Evolutionary conservation across 2,113 vertebrate genomes (phyloP).

Genomic region (Dasypus novemcinctus): DNA sequence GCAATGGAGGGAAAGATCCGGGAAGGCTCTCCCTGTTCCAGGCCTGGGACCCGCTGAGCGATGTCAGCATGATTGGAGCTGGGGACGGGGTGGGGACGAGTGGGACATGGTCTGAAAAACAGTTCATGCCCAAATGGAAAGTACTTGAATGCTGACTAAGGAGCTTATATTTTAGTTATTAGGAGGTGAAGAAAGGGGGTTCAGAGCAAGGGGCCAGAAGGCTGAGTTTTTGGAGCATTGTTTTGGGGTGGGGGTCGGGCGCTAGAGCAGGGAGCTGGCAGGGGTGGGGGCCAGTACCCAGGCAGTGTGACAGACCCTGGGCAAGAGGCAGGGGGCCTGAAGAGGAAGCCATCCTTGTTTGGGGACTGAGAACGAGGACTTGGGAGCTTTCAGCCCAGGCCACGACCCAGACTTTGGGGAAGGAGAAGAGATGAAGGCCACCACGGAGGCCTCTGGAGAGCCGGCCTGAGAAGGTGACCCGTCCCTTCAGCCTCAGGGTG

Average conservation of each 20-base stretch:
- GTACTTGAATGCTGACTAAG: fast-evolving
- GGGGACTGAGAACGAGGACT: background rate
- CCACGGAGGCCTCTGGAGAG: background rate
- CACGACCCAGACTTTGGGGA: background rate
- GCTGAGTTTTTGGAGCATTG: fast-evolving
- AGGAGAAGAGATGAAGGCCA: background rate
- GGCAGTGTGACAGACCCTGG: fast-evolving
- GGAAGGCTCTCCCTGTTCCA: background rate
- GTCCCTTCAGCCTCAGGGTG: too few relatives aligned
- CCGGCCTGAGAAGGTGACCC: background rate
- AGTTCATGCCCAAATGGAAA: background rate
- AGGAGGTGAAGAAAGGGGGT: background rate
- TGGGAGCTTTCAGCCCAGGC: background rate
- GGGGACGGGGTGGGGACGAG: background rate
- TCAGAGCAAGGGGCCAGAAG: fast-evolving
- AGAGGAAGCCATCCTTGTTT: background rate
- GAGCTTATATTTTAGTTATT: fast-evolving
- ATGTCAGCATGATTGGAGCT: background rate
- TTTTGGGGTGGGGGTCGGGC: background rate
- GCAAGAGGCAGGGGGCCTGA: background rate
- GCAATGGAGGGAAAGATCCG: too few relatives aligned
- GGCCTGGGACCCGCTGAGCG: background rate
- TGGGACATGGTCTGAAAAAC: background rate
- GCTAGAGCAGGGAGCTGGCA: background rate
- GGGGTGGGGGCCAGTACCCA: background rate